Evolutionary conservation across 2,888 invertebrate species (phyloP).

Genomic region (Thecophora atra): DNA sequence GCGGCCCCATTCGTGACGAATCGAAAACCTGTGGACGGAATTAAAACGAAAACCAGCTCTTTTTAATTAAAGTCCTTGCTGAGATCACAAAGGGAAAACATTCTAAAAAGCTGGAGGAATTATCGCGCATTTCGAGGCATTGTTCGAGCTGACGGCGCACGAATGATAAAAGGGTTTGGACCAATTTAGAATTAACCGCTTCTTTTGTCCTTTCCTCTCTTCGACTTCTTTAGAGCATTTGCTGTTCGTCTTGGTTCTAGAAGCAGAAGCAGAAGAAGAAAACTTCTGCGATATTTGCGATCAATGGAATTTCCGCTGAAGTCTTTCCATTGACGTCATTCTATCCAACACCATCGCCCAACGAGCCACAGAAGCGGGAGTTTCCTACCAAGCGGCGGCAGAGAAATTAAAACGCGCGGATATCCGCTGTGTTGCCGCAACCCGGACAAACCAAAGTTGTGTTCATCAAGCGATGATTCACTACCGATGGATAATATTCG

Average conservation of each 20-base stretch:
- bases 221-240: background rate
- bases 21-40: background rate
- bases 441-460: background rate
- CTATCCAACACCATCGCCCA: too few relatives aligned
- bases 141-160: background rate
- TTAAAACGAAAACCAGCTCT: background rate
- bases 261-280: too few relatives aligned
- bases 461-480: too few relatives aligned
- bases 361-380: background rate
- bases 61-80: constrained; percentile 8
- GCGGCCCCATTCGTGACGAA: background rate
- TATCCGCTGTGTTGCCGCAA: background rate
- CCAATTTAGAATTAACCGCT: background rate
- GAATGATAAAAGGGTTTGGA: background rate
- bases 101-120: background rate
- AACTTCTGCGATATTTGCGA: too few relatives aligned
- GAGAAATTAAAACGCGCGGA: background rate
- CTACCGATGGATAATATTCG: too few relatives aligned
- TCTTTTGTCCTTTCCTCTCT: background rate
- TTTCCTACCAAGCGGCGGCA: background rate
- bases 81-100: background rate
- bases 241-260: background rate
- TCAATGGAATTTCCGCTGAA: background rate
- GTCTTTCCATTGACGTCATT: too few relatives aligned
- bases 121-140: too few relatives aligned